Evolutionary conservation across 2,888 invertebrate genomes (phyloP), one percentile per base, ranked within the genome.

Genomic region (Aricia artaxerxes): DNA sequence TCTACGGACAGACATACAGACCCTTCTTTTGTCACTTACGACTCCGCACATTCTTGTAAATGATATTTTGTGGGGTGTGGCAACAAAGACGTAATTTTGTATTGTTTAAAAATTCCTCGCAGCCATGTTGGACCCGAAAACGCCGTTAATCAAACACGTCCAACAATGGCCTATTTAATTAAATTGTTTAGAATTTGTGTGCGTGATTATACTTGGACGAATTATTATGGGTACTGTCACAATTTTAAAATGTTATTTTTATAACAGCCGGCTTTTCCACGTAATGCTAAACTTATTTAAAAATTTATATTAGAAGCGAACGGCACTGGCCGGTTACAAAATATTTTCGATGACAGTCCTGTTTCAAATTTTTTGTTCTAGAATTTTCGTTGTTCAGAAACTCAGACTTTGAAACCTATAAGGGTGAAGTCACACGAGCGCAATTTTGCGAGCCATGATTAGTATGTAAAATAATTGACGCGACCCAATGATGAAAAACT

Each of bases 101-200:
- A 76, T 76, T 73, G 73, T 73, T 76, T 57, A 76, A 76, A 76
- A 76, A 76, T 76, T 53, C 49, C 81, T 80, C 82, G 80, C 81
- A 80, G 83, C 82, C 81, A 82, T 88, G 87, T 87, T 88, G 69
- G 13, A 38, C 69, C 69, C 69, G 31, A 69, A 38, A 69, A 5
- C 35, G 35, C 69, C 69, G 35, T 69, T 69, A 69, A 38, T 69
- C 69, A 69, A 69, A 35, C 11, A 69, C 35, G 35, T 69, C 35
- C 35, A 4, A 31, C 31, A 69, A 38, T 35, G 69, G 35, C 35
- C 35, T 38, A 38, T 69, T 69, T 38, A 69, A 69, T 69, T 69
- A 69, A 69, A 69, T 38, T 69, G 69, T 69, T 69, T 69, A 13
- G 35, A 38, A 69, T 69, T 69, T 69, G 35, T 35, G 11, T 69